Evolutionary conservation across 2,797 vertebrate genomes (phyloP).

Genomic region (Microctenopoma steveboyesi): DNA sequence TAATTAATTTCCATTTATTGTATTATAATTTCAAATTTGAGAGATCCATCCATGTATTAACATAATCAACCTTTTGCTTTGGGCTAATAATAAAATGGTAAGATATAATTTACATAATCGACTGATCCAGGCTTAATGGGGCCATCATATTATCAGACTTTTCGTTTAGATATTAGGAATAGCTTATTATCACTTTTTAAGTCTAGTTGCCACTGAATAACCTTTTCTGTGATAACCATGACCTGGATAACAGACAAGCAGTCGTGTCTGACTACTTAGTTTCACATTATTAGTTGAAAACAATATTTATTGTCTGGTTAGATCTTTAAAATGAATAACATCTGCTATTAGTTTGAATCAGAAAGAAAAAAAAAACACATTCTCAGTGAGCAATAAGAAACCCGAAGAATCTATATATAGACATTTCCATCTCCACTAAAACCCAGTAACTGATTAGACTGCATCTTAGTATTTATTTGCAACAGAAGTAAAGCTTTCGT

Average conservation of each 20-base stretch:
- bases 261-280: background rate
- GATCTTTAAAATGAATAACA: background rate
- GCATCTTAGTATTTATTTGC: background rate
- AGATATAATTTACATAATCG: background rate
- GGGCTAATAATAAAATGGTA: background rate
- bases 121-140: background rate
- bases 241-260: too few species aligned
- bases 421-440: background rate
- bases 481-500: background rate
- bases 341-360: background rate
- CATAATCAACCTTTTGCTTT: background rate
- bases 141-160: background rate
- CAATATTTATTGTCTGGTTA: background rate
- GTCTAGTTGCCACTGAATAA: too few species aligned
- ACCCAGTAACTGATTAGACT: background rate
- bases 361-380: background rate
- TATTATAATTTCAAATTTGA: too few species aligned
- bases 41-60: too few species aligned
- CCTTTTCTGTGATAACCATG: too few species aligned
- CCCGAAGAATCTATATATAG: background rate
- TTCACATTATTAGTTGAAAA: conserved; percentile 4
- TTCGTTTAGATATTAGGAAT: too few species aligned
- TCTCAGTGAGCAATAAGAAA: background rate
- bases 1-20: too few species aligned
- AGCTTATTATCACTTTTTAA: too few species aligned